Evolutionary conservation across 2,888 invertebrate genomes (phyloP).

Genomic region (Oxyteleia sp.): DNA sequence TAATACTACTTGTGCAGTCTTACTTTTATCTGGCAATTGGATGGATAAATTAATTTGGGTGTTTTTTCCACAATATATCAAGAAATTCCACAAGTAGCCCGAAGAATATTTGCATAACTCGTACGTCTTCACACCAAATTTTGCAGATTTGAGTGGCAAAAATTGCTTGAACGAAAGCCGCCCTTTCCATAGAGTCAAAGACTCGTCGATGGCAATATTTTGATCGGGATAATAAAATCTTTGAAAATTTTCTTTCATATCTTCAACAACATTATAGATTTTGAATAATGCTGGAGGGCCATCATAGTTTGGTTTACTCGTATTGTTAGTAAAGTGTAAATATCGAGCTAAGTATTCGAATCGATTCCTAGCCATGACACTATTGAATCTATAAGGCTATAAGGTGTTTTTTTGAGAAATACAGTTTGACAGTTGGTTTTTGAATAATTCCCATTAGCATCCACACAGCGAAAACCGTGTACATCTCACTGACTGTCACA

Average conservation of each 20-base stretch:
- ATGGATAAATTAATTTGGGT: slow-evolving; percentile 33
- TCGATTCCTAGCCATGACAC: slow-evolving; percentile 11
- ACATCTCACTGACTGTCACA: slow-evolving; percentile 18
- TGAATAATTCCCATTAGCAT: slow-evolving; percentile 26
- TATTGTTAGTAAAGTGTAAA: slow-evolving; percentile 31
- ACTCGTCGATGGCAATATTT: slow-evolving; percentile 34
- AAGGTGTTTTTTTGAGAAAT: slow-evolving; percentile 37
- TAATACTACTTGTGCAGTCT: slow-evolving; percentile 39
- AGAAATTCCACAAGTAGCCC: slow-evolving; percentile 42
- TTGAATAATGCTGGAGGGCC: slow-evolving; percentile 7
- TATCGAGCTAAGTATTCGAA: slow-evolving; percentile 16
- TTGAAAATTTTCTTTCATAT: slow-evolving; percentile 27
- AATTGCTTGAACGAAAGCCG: slow-evolving; percentile 25
- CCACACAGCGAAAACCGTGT: slow-evolving; percentile 13
- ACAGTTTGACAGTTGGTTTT: slow-evolving; percentile 39
- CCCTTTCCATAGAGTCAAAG: slow-evolving; percentile 36
- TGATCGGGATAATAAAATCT: slow-evolving; percentile 19
- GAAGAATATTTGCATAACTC: slow-evolving; percentile 37
- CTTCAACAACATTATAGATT: slow-evolving; percentile 8
- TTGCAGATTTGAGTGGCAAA: slow-evolving; percentile 15
- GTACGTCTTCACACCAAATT: slow-evolving; percentile 32
- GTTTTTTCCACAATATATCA: slow-evolving; percentile 38
- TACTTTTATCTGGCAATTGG: slow-evolving; percentile 18
- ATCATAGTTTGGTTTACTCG: no score
- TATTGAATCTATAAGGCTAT: slow-evolving; percentile 10